These are phyloP conservation scores for Sinosuthora webbiana DNA, from an alignment of 2,113 vertebrate genomes.

Conservation along the genomic window DNA sequence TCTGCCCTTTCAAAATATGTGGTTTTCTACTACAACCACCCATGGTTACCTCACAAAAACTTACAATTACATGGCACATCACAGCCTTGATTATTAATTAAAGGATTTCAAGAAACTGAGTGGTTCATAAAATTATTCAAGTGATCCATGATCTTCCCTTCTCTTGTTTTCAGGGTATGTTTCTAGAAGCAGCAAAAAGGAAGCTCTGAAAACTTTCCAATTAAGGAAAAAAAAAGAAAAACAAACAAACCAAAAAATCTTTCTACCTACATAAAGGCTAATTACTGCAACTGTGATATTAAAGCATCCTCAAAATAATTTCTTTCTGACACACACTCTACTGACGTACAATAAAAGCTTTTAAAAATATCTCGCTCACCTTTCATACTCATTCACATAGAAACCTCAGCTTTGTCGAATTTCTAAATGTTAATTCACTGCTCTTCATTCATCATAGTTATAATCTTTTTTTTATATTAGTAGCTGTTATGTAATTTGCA, in stretches of 20 bases:
- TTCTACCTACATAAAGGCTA: background rate
- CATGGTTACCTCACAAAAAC: background rate
- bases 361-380: conserved; percentile 27
- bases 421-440: conserved; percentile 47
- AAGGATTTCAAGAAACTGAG: background rate
- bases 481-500: background rate
- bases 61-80: background rate
- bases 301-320: conserved; percentile 11
- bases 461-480: background rate
- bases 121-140: background rate
- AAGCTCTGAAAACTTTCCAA: background rate
- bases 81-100: background rate
- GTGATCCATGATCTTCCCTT: background rate
- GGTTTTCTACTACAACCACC: background rate
- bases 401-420: background rate
- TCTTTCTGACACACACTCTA: background rate
- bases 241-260: background rate
- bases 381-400: conserved; percentile 1
- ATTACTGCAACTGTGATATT: conserved; percentile 10
- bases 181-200: background rate
- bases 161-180: background rate
- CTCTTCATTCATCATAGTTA: background rate
- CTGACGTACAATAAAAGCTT: background rate
- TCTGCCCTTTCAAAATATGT: background rate
- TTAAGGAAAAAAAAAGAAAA: background rate